These are phyloP conservation scores for Bombus consobrinus DNA, from an alignment of 1,140 invertebrate genomes.

Conservation along the genomic window DNA sequence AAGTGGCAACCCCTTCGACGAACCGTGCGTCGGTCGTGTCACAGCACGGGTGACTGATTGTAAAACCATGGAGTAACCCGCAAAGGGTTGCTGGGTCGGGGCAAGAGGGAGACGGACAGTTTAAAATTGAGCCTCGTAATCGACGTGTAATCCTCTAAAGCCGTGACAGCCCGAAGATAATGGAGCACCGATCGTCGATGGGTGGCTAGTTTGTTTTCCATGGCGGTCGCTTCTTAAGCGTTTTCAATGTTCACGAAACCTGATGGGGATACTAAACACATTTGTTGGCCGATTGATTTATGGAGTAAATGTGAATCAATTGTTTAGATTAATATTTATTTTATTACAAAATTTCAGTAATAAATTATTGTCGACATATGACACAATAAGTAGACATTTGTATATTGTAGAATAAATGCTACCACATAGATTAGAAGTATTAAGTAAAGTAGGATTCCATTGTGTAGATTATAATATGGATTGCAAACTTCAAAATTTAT, in stretches of 20 bases:
- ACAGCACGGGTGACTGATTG: slow-evolving; percentile 83
- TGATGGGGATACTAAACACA: too few relatives aligned
- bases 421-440: too few relatives aligned
- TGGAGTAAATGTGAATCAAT: neutral
- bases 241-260: neutral
- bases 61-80: slow-evolving; percentile 82
- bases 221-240: slow-evolving; percentile 11
- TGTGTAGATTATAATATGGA: neutral
- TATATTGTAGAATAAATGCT: too few relatives aligned
- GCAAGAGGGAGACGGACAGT: slow-evolving; percentile 65
- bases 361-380: too few relatives aligned
- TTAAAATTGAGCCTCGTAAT: slow-evolving; percentile 83
- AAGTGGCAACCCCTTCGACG: slow-evolving; percentile 72
- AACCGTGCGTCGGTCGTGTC: slow-evolving; percentile 78
- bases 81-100: slow-evolving; percentile 72
- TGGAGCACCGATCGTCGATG: slow-evolving; percentile 51
- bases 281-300: neutral
- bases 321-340: neutral
- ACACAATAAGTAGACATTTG: too few relatives aligned
- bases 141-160: slow-evolving; percentile 83
- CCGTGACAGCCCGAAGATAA: slow-evolving; percentile 76
- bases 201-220: slow-evolving; percentile 65
- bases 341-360: neutral
- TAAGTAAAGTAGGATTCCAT: neutral
- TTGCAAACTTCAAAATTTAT: neutral